phyloP scores from a whole-genome alignment of 2,113 vertebrate species.

The Saccopteryx bilineata region DNA sequence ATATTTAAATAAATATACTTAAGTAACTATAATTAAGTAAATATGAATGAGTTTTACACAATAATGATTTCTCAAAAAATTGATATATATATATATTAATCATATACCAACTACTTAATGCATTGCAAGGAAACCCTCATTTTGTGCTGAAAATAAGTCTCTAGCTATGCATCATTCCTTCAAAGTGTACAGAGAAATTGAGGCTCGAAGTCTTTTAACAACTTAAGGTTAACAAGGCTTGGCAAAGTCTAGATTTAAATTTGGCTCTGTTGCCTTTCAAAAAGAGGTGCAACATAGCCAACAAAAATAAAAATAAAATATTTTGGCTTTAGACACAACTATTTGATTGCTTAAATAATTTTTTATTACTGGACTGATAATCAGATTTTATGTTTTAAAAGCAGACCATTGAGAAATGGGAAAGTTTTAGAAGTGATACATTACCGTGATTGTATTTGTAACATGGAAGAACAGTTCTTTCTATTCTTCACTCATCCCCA shows the following conservation, averaged over 20 bases:
- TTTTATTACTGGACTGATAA: background rate
- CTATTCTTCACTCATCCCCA: background rate
- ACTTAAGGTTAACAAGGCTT: background rate
- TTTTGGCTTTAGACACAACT: background rate
- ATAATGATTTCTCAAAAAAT: constrained; percentile 17
- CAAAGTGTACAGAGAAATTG: background rate
- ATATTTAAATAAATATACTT: background rate
- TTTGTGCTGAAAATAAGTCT: constrained; percentile 46
- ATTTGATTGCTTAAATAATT: background rate
- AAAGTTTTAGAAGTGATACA: background rate
- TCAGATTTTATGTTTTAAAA: background rate
- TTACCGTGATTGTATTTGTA: background rate
- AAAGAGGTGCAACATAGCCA: background rate
- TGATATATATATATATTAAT: background rate
- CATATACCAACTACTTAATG: background rate
- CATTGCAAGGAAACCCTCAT: background rate
- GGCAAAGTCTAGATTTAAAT: background rate
- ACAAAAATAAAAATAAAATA: constrained; percentile 44
- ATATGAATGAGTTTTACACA: constrained; percentile 24
- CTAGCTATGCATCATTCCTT: background rate
- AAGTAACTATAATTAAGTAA: background rate
- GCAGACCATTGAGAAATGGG: background rate
- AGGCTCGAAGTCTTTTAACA: background rate
- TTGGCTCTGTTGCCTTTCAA: background rate
- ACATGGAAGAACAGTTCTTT: background rate